Conservation (phyloP, 2,113 vertebrate species). For the Pteruthius melanotis region DNA sequence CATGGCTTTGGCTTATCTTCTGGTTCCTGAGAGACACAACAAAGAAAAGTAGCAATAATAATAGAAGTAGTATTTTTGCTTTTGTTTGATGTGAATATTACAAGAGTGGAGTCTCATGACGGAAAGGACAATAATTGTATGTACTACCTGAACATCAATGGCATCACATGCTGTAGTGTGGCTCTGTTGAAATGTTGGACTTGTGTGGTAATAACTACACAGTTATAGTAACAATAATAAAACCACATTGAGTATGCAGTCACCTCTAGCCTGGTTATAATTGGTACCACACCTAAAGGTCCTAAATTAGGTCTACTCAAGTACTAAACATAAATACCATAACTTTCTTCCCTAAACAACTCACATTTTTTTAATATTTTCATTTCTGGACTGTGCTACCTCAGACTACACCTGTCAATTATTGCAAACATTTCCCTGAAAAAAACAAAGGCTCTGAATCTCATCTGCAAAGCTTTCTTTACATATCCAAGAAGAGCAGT, state of each 20-base stretch:
- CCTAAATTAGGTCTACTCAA: neutral
- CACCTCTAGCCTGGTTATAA: neutral
- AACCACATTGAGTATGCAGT: neutral
- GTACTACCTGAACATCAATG: neutral
- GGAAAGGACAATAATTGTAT: neutral
- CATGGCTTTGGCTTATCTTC: conserved; percentile 32
- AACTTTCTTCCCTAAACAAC: neutral
- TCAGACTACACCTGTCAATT: neutral
- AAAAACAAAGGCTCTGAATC: neutral
- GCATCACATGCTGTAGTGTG: neutral
- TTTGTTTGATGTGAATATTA: neutral
- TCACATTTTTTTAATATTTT: neutral
- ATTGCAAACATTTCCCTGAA: neutral
- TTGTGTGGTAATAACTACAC: neutral
- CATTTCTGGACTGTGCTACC: neutral
- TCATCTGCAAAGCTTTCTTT: neutral
- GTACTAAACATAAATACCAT: neutral
- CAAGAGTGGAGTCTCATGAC: neutral
- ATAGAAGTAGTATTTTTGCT: neutral
- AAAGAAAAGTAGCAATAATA: conserved; percentile 14
- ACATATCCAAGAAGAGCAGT: neutral
- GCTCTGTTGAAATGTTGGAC: neutral
- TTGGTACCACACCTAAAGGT: neutral
- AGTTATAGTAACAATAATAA: neutral
- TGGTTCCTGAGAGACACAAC: conserved; percentile 42